These are phyloP conservation scores for Pomatorhinus ruficollis DNA, from an alignment of 2,113 vertebrate species.

Conservation along the genomic window DNA sequence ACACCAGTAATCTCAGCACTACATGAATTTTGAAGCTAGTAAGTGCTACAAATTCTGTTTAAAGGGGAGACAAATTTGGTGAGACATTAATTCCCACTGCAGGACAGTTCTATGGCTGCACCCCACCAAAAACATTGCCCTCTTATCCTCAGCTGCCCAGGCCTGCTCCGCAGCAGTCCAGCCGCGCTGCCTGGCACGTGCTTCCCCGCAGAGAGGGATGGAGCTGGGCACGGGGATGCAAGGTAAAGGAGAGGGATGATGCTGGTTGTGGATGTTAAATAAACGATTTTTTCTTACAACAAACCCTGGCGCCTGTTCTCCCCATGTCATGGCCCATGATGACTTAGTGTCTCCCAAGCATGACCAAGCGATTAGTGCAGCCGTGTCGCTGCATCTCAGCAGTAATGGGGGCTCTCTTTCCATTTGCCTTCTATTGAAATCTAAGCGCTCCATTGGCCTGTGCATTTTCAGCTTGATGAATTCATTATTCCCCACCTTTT, in stretches of 20 bases:
- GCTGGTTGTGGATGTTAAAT: conserved; percentile 70
- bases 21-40: background rate
- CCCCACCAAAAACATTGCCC: background rate
- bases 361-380: conserved; percentile 80
- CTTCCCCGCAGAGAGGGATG: background rate
- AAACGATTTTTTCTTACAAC: conserved; percentile 79
- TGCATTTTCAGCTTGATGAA: conserved; percentile 82
- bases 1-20: background rate
- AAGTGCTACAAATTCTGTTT: background rate
- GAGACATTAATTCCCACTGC: background rate
- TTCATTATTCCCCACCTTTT: conserved; percentile 76
- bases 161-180: background rate
- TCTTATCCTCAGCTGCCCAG: background rate
- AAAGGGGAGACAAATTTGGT: background rate
- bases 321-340: conserved; percentile 77
- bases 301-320: conserved; percentile 72
- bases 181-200: fast-evolving
- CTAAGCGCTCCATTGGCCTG: conserved; percentile 77
- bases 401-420: conserved; percentile 80
- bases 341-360: conserved; percentile 79
- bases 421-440: conserved; percentile 78
- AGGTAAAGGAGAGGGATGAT: conserved; percentile 1
- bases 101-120: background rate
- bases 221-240: background rate
- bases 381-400: conserved; percentile 69